Evolutionary conservation across 1,140 invertebrate species (phyloP), one percentile per base, ranked within the genome.

Genomic region (Diprion similis): DNA sequence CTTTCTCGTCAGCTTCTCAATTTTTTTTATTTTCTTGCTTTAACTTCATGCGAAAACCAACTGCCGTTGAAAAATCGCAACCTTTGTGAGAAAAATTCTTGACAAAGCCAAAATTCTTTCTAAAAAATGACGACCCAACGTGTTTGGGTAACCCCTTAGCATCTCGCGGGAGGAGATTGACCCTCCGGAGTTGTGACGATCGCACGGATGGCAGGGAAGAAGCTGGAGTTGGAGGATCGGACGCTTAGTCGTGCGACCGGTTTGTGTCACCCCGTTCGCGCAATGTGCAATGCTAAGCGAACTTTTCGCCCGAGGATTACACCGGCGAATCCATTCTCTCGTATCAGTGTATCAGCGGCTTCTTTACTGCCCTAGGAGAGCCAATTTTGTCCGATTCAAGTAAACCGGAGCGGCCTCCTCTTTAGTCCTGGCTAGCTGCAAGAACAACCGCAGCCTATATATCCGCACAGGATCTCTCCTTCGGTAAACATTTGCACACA

Each of bases 111-210:
- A 37, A 37, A 6, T 37, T 37, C 24, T 37, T 37, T 37, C 6
- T 37, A 37, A 37, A 37, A 37, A 37, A 37, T 6, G 24, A 6
- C 6, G 24, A 37, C 24, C 24, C 24, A 0, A 6, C 24, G 24
- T 37, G 24, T 37, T 37, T 6, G 24, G 24, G 24, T 1, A 3
- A 3, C 2, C 6, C 24, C 1, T 37, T 6, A 6, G 51, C 7
- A 78, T 71, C 77, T 68, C 66, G 71, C 74, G 17, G 69, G 79
- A 83, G 84, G 84, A 86, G 84, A 87, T 85, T 85, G 85, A 87
- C 84, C 85, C 85, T 85, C 82, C 81, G 83, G 79, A 81, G 82
- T 74, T n/a, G n/a, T n/a, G n/a, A n/a, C n/a, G n/a, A n/a, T n/a
- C n/a, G n/a, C n/a, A 76, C 73, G 78, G 78, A 72, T 77, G 82